Conservation (phyloP, 2,113 vertebrate genomes). For the Zingel zingel region DNA sequence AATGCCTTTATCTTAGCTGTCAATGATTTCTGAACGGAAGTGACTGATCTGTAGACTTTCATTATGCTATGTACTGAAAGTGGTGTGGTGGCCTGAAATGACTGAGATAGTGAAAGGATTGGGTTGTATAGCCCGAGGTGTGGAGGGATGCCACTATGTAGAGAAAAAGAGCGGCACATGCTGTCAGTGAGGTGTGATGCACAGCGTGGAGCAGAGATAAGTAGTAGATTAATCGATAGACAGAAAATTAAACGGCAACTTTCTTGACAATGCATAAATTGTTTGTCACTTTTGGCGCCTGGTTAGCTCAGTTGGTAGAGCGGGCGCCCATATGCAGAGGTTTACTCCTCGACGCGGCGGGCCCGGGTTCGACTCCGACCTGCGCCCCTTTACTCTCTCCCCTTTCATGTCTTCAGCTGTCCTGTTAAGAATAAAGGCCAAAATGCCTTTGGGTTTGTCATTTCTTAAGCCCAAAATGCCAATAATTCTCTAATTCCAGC, state of each 20-base stretch:
- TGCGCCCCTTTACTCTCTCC: too few species aligned
- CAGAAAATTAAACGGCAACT: not conserved
- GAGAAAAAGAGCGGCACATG: conserved; percentile 10
- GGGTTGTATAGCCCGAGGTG: not conserved
- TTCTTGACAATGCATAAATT: not conserved
- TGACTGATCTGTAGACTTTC: conserved; percentile 64
- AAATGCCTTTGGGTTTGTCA: not conserved
- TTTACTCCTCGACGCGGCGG: too few species aligned
- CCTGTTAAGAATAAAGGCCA: too few species aligned
- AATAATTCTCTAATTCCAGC: not conserved
- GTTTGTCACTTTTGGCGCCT: not conserved
- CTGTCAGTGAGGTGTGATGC: not conserved
- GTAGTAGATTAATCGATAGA: too few species aligned
- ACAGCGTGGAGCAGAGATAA: not conserved
- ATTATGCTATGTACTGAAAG: conserved; percentile 38
- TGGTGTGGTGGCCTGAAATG: conserved; percentile 50
- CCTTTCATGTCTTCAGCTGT: too few species aligned
- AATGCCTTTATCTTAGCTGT: not conserved
- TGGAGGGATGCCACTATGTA: not conserved
- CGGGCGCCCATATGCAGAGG: too few species aligned
- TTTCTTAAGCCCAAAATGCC: not conserved
- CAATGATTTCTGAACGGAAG: conserved; percentile 36
- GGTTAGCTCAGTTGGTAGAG: too few species aligned
- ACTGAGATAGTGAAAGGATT: conserved; percentile 32
- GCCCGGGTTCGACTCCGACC: too few species aligned